phyloP scores from a whole-genome alignment of 2,888 invertebrate genomes.

The Clunio marinus region DNA sequence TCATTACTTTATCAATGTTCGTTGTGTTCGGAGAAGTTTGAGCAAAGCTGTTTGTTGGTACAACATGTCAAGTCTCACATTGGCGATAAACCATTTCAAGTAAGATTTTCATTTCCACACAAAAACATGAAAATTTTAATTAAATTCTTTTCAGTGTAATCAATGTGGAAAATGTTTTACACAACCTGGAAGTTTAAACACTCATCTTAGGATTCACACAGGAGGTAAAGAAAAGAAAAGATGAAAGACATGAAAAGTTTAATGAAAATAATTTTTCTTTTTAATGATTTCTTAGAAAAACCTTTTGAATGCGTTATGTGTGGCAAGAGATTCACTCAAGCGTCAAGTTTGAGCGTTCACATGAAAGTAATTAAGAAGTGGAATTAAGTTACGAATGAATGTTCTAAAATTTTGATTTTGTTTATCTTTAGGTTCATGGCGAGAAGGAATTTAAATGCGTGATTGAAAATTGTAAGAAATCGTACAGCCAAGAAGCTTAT shows the following conservation, averaged over 20 bases:
- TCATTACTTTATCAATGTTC: slow-evolving; percentile 49
- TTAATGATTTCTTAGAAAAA: slow-evolving; percentile 44
- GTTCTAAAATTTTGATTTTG: background rate
- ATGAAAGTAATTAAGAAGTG: slow-evolving; percentile 48
- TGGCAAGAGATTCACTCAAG: slow-evolving; percentile 51
- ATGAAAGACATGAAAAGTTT: too few species aligned
- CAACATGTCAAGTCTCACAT: slow-evolving; percentile 53
- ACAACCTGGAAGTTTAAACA: slow-evolving; percentile 50
- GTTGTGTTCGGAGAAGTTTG: slow-evolving; percentile 49
- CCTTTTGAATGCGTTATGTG: slow-evolving; percentile 51
- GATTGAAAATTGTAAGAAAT: slow-evolving; percentile 46
- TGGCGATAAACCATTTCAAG: slow-evolving; percentile 51
- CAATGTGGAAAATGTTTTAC: slow-evolving; percentile 51
- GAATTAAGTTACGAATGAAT: background rate
- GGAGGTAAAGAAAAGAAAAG: too few species aligned
- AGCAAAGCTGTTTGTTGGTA: slow-evolving; percentile 50
- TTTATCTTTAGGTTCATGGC: slow-evolving; percentile 44
- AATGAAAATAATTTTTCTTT: slow-evolving; percentile 6
- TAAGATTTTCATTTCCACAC: too few species aligned
- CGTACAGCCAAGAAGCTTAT: slow-evolving; percentile 50
- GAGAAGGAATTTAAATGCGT: slow-evolving; percentile 49
- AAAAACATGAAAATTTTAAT: too few species aligned
- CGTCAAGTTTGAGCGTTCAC: slow-evolving; percentile 50
- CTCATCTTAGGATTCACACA: slow-evolving; percentile 51
- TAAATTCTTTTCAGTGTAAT: background rate